Base-by-base conservation (phyloP, 2,113 vertebrate species). In the Pyxicephalus adspersus region DNA sequence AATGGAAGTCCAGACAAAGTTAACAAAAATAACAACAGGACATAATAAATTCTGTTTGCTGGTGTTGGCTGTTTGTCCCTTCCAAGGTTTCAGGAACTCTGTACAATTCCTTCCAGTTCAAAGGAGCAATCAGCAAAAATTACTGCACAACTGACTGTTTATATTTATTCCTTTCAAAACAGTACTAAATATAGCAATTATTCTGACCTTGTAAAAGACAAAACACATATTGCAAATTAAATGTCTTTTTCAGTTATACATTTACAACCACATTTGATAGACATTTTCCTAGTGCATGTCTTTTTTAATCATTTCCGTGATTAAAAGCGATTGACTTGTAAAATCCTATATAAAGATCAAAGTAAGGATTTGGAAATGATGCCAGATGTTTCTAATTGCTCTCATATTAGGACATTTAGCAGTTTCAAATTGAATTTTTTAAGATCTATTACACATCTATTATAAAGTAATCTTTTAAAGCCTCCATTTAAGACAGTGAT, bases 251-350 rank as follows among this genome's bases (percentile, higher is more conserved):
- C 57, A 58, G 11, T 58, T 20, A n/a, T 58, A 22, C 22, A 58
- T 58, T 58, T 58, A 58, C 57, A 22, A 58, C 22, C 57, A 58
- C 22, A 22, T 22, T 58, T 58, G 57, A 58, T 58, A 58, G 22
- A 58, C 57, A 58, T 58, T 58, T 68, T 50, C 34, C 38, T 54
- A 71, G 23, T 71, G 23, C 13, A n/a, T 54, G 50, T 28, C 22
- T 71, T 71, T n/a, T 50, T 71, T 71, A 71, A 52, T 54, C 50
- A 71, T 71, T 71, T 51, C 54, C 45, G 16, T 54, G 68, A 54
- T 54, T 71, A 54, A 54, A 54, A 20, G 38, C 23, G 19, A 71
- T 71, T n/a, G 54, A 45, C 51, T 54, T 71, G 22, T 71, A 26
- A 54, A 54, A 22, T 52, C 50, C 68, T 19, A 52, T 54, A 54